Percentiles rank a stretch among this genome's conserved stretches.
These are phyloP conservation scores for Pipistrellus nathusii DNA, from an alignment of 2,797 vertebrate genomes.

Conservation along the genomic window DNA sequence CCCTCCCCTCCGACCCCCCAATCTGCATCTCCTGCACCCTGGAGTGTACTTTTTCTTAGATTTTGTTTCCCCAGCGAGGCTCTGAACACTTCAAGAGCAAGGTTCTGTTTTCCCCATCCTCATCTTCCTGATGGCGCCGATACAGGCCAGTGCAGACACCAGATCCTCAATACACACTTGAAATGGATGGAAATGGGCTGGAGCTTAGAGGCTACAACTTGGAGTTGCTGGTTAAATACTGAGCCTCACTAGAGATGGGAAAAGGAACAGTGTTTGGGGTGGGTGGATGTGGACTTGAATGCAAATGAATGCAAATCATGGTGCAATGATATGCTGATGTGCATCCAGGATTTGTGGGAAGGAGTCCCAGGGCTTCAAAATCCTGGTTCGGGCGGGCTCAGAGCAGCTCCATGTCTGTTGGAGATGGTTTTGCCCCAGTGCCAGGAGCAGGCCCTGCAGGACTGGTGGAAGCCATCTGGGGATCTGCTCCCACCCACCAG, in stretches of 20 bases:
- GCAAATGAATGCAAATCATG: slow-evolving; percentile 54
- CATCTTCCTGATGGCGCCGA: not conserved
- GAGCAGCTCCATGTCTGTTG: not conserved
- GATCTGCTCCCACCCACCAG: not conserved
- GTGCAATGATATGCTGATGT: slow-evolving; percentile 39
- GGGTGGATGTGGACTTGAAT: slow-evolving; percentile 4
- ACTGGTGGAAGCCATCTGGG: not conserved
- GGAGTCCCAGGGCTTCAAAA: not conserved
- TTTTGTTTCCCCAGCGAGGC: not conserved
- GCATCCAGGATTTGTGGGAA: not conserved
- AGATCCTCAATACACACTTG: not conserved
- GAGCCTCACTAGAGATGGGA: not conserved
- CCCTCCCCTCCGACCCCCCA: too few species aligned
- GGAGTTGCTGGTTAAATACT: not conserved
- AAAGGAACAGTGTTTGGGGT: not conserved
- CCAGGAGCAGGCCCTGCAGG: not conserved
- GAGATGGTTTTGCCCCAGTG: not conserved
- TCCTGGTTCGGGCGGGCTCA: not conserved
- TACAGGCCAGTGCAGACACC: not conserved
- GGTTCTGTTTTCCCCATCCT: not conserved
- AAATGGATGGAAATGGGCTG: not conserved
- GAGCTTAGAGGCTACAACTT: not conserved
- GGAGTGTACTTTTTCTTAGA: not conserved
- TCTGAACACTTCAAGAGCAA: not conserved
- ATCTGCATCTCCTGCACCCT: not conserved